A percentile compares a stretch with the other conserved stretches of the same genome.
Conservation (phyloP, 2,888 invertebrate species). For the Chaetogeoica ovagalla region DNA sequence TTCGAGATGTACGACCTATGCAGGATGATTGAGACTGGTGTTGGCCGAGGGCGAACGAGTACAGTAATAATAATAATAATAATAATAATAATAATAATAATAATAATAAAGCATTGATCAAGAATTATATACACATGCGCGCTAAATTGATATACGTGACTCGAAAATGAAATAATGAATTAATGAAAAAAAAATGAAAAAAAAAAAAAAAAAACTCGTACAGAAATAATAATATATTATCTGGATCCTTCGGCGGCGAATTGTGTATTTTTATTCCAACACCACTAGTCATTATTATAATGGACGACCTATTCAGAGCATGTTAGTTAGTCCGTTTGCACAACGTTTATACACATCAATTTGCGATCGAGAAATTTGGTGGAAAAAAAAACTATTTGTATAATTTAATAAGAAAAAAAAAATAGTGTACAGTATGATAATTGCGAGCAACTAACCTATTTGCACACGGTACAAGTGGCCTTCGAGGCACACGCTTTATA, state of each 20-base stretch:
- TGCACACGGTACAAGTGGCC: too few species aligned
- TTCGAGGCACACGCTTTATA: too few species aligned
- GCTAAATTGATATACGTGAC: conserved; percentile 33
- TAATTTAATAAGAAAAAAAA: too few species aligned
- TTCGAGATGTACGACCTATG: conserved; percentile 16
- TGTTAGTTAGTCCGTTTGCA: not conserved
- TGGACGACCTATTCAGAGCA: not conserved
- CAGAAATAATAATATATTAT: too few species aligned
- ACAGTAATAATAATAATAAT: not conserved
- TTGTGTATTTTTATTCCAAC: not conserved
- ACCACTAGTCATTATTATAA: not conserved
- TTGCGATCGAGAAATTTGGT: not conserved
- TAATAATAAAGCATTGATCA: conserved; percentile 2
- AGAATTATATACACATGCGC: not conserved
- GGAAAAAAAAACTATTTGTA: not conserved
- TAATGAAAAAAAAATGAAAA: too few species aligned
- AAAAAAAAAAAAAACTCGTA: too few species aligned
- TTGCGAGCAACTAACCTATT: too few species aligned
- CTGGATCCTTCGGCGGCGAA: not conserved
- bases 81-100: too few species aligned
- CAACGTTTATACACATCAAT: not conserved
- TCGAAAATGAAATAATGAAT: not conserved
- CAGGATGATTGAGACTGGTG: too few species aligned
- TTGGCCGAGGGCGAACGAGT: conserved; percentile 1
- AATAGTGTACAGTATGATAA: too few species aligned